Conservation (phyloP, 2,888 invertebrate genomes). For the Empis stercorea region DNA sequence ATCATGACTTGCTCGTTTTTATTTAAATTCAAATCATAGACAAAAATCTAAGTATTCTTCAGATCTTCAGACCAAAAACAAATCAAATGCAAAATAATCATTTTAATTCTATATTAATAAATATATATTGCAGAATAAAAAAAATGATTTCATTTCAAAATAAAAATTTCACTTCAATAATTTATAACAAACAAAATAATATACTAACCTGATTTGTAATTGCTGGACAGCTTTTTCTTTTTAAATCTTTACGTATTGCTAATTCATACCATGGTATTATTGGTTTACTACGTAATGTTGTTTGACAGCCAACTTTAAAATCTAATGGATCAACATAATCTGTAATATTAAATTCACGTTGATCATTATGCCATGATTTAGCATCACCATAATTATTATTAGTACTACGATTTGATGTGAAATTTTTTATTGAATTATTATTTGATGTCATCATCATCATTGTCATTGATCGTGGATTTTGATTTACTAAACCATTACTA, state of each 20-base stretch:
- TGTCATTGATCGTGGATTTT: constrained; percentile 10
- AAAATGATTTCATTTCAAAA: too few relatives aligned
- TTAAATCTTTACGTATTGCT: constrained; percentile 56
- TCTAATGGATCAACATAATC: constrained; percentile 41
- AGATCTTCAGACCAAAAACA: too few relatives aligned
- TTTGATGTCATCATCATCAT: constrained; percentile 13
- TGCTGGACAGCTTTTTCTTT: constrained; percentile 71
- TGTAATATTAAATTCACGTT: constrained; percentile 12
- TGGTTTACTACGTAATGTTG: constrained; percentile 51
- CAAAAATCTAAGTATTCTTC: too few relatives aligned
- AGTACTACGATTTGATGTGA: constrained; percentile 22
- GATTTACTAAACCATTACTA: constrained; percentile 21
- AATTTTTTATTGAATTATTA: constrained; percentile 28
- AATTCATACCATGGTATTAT: constrained; percentile 81
- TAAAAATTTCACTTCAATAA: too few relatives aligned
- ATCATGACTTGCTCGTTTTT: too few relatives aligned
- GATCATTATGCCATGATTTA: not conserved
- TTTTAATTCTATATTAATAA: too few relatives aligned
- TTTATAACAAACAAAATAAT: too few relatives aligned
- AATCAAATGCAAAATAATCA: too few relatives aligned
- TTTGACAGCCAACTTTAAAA: constrained; percentile 54
- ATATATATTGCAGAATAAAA: too few relatives aligned
- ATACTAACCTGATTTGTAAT: constrained; percentile 25
- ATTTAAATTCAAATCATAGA: too few relatives aligned
- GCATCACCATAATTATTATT: constrained; percentile 1